Base-by-base conservation (phyloP, 2,888 invertebrate species). In the Dicycla oo region DNA sequence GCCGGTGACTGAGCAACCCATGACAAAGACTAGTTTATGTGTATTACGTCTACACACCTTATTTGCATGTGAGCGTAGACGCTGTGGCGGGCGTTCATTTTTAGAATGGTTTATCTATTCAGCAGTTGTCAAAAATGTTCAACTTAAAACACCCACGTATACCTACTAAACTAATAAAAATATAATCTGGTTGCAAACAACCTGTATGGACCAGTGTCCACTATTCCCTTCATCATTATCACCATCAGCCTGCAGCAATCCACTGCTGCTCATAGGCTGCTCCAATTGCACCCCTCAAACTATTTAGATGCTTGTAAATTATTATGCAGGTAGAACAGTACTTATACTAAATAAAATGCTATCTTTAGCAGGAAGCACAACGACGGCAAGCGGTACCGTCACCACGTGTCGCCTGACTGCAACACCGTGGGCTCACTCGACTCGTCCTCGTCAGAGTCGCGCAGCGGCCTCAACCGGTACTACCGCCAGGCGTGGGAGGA, bases 401-500 rank as follows among this genome's bases (percentile, higher is more conserved):
- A 98, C 93, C 98, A 98, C 89, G 98, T 98, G 87, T 98, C 98
- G 15, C 98, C 98, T 49, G 98, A 98, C 93, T 98, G 98, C 95
- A 98, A 98, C 94, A 98, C 98, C 47, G 98, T 98, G 74, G 98
- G 98, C 65, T 98, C 98, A 26, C 98, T 98, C 91, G 98, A 98
- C 91, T 98, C 98, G 66, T 98, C 98, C 65, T 98, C 98, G 65
- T 98, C 98, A 0, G 98, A 98, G 89, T 98, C 98, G 13, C 97
- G 98, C 65, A 97, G 97, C 88, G 98, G 98, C 47, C 96, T 99
- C 78, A 98, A 98, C 92, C 97, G 98, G 82, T 98, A 98, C 94
- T 99, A 99, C 94, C 97, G 98, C 43, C 98, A 98, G 92, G 99
- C 99, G 4, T 99, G 99, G 99, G 98, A 99, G 91, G 98, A 98